phyloP scores from a whole-genome alignment of 2,888 invertebrate genomes.

The Emmelina monodactyla region DNA sequence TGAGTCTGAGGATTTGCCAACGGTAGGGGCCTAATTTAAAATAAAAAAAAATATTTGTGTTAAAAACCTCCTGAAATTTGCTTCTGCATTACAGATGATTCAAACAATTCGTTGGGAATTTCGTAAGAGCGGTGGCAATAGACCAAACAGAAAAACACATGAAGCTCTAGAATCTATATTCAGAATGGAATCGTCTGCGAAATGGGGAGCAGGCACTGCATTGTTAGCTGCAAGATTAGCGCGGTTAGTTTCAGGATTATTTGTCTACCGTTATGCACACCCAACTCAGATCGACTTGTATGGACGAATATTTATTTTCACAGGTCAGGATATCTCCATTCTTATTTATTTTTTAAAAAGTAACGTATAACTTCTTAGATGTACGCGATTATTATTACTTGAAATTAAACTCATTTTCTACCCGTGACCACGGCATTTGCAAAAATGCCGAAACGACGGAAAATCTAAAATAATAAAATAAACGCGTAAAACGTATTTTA shows the following conservation, averaged over 20 bases:
- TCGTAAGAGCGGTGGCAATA: conserved; percentile 25
- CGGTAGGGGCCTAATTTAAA: conserved; percentile 26
- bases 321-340: too few relatives aligned
- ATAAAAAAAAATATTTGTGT: background rate
- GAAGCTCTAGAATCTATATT: conserved; percentile 51
- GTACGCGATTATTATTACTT: too few relatives aligned
- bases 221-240: conserved; percentile 64
- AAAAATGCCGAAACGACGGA: too few relatives aligned
- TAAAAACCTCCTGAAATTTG: too few relatives aligned
- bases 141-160: conserved; percentile 29
- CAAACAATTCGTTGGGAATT: conserved; percentile 69
- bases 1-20: conserved; percentile 23
- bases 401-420: too few relatives aligned
- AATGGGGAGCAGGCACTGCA: conserved; percentile 61
- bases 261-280: conserved; percentile 64
- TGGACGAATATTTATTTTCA: conserved; percentile 51
- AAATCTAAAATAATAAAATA: too few relatives aligned
- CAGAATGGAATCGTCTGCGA: conserved; percentile 66
- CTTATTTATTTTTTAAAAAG: too few relatives aligned
- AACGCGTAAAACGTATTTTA: too few relatives aligned
- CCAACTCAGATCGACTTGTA: conserved; percentile 47
- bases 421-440: too few relatives aligned
- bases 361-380: too few relatives aligned
- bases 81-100: conserved; percentile 24
- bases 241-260: conserved; percentile 51